These are phyloP conservation scores for Chymomyza costata DNA, from an alignment of 1,140 invertebrate genomes.

Conservation along the genomic window DNA sequence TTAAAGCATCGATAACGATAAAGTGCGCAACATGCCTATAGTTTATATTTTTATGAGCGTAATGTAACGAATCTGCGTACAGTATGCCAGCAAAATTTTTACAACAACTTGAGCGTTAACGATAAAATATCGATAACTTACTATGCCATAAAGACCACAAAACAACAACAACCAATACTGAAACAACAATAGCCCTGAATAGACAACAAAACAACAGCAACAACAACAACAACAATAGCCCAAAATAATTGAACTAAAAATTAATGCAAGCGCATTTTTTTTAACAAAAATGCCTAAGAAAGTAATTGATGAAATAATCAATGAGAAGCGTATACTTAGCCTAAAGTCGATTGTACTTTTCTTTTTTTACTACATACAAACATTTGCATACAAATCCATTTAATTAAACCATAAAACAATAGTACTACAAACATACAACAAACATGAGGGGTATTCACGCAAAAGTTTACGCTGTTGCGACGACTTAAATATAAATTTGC, in stretches of 20 bases:
- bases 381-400: conserved; percentile 34
- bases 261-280: conserved; percentile 39
- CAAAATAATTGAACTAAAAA: conserved; percentile 60
- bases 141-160: conserved; percentile 51
- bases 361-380: conserved; percentile 67
- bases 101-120: conserved; percentile 64
- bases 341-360: conserved; percentile 74
- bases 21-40: no score
- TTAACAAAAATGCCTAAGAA: conserved; percentile 30
- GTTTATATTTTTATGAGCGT: no score
- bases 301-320: conserved; percentile 15
- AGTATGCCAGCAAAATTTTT: no score
- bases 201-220: conserved; percentile 27
- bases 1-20: no score
- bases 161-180: conserved; percentile 41
- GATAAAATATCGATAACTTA: conserved; percentile 12
- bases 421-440: conserved; percentile 66
- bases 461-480: no score
- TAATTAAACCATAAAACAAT: conserved; percentile 71
- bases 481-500: no score
- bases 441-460: no score
- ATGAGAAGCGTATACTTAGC: conserved; percentile 39
- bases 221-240: conserved; percentile 58
- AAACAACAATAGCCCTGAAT: conserved; percentile 58
- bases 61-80: no score